Evolutionary conservation across 2,113 vertebrate species (phyloP).

Genomic region (Cyanistes caeruleus): DNA sequence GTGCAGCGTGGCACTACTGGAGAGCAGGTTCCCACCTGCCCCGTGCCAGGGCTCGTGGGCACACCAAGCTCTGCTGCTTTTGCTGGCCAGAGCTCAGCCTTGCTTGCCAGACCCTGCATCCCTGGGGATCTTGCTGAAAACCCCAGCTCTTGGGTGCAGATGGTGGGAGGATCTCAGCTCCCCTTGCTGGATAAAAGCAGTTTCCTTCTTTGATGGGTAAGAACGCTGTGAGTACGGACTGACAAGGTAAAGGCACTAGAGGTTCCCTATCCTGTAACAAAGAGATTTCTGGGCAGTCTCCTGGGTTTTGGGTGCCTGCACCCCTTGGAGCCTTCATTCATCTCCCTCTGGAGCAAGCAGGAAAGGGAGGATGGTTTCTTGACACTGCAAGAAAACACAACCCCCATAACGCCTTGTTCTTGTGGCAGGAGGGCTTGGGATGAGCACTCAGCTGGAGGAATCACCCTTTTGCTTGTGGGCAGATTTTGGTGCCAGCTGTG

Average conservation of each 20-base stretch:
- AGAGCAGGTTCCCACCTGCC: background rate
- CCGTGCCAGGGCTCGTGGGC: accelerated
- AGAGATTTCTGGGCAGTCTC: background rate
- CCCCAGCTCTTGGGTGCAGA: background rate
- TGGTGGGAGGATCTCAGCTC: background rate
- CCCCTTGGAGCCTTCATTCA: background rate
- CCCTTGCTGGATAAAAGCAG: background rate
- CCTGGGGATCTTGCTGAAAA: background rate
- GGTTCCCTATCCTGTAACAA: background rate
- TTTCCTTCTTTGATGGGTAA: background rate
- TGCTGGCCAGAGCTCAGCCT: background rate
- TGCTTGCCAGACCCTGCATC: background rate
- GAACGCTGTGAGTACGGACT: background rate
- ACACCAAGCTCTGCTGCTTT: background rate
- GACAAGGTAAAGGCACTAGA: background rate
- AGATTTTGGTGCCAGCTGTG: background rate
- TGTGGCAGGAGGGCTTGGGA: background rate
- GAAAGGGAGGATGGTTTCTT: background rate
- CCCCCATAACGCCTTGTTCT: accelerated
- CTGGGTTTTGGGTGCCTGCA: background rate
- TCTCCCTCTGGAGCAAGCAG: background rate
- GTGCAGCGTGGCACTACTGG: background rate
- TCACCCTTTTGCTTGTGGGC: background rate
- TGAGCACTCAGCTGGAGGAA: background rate
- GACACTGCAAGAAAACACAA: background rate